Conservation (phyloP, 35 echinoderm and acorn worm species). For the Ophiothrix spiculata region DNA sequence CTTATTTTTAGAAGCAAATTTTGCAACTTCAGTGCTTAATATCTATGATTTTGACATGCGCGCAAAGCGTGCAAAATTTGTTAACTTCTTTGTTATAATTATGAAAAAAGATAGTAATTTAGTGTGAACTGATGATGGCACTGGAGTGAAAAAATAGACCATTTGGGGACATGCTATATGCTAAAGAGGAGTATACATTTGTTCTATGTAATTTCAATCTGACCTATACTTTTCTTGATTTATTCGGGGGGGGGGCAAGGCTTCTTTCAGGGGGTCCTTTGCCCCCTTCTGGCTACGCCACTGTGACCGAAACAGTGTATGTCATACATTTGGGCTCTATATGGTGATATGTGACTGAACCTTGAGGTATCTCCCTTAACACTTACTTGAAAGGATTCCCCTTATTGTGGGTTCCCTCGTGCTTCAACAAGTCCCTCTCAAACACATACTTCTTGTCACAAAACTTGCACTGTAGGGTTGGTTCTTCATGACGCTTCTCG, state of each 20-base stretch:
- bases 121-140: too few species aligned
- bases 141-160: too few species aligned
- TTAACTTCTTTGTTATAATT: too few species aligned
- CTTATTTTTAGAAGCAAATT: too few species aligned
- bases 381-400: background rate
- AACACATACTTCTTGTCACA: slow-evolving; percentile 9
- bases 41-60: too few species aligned
- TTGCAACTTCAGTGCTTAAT: too few species aligned
- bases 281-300: background rate
- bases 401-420: background rate
- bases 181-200: background rate
- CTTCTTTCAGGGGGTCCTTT: background rate
- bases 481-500: background rate
- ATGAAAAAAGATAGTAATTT: too few species aligned
- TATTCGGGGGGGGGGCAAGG: too few species aligned
- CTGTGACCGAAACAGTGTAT: background rate
- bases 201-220: background rate
- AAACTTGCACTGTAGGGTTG: background rate
- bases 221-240: background rate
- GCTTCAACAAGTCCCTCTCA: background rate
- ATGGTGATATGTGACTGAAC: background rate
- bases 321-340: background rate
- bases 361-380: background rate
- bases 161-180: too few species aligned
- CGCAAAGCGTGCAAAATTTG: too few species aligned